Evolutionary conservation across 2,797 vertebrate genomes (phyloP), one percentile per base, ranked within the genome.

Genomic region (Streptopelia turtur): DNA sequence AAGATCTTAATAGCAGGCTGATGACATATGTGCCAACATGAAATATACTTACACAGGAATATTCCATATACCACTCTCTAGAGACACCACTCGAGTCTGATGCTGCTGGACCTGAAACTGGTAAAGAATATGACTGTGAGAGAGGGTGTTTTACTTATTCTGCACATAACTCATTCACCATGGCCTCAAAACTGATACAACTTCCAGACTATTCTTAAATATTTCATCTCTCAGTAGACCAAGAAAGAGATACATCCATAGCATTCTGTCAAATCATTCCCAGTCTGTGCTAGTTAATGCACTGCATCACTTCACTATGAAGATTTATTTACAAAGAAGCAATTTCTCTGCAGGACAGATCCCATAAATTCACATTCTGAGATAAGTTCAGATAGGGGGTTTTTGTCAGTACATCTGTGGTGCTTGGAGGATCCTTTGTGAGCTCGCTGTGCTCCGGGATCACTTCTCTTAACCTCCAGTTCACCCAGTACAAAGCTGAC

Each of bases 1-100:
- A 49, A 82, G 72, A 71, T 89, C 88, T 86, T 80, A 93, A 89
- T 84, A 86, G 71, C 35, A 84, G 80, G 39, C 45, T 79, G 83
- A 70, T 92, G 68, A 43, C 53, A 70, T 61, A 79, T 1, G 12
- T 83, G 60, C 47, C 80, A 92, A 69, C 50, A 50, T 55, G 83
- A 95, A 88, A 90, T 93, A 94, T 31, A 72, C 11, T 35, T 50
- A 31, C 24, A 31, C 31, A 63, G 45, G 43, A 8, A 43, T 72
- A 50, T 66, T 56, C 28, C 30, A 35, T 81, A 70, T 41, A 33
- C n/a, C 59, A 13, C 28, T 91, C 41, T 83, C 22, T 72, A 41
- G 49, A 93, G n/a, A 24, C n/a, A 76, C 13, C 17, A 18, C 24
- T 86, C 25, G 7, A 35, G 25, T 33, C 27, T 85, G 64, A 39